phyloP scores from a whole-genome alignment of 2,797 vertebrate genomes.

The Acrossocheilus fasciatus region DNA sequence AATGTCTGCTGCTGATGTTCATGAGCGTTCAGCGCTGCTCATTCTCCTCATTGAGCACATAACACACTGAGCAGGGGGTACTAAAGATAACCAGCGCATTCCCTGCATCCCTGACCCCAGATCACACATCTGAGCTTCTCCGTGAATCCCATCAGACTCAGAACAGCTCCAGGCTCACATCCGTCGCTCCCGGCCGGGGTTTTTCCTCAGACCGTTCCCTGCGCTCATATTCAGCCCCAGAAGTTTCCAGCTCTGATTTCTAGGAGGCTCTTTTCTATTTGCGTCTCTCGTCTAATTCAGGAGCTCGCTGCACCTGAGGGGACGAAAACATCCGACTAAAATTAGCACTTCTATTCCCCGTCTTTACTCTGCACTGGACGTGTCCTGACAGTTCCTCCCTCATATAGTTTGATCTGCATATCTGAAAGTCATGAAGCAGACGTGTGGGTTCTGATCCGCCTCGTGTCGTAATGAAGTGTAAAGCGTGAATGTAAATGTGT shows the following conservation, averaged over 20 bases:
- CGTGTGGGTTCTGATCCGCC: not conserved
- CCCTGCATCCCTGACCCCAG: no score
- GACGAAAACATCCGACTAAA: not conserved
- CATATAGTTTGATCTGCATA: not conserved
- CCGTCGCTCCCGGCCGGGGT: no score
- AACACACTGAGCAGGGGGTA: no score
- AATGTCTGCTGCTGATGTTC: no score
- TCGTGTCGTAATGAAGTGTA: not conserved
- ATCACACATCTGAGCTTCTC: no score
- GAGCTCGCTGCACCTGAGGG: not conserved
- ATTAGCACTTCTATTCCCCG: not conserved
- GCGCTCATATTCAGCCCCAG: not conserved
- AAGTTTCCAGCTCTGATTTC: not conserved
- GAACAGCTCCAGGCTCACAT: no score
- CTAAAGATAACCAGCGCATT: no score
- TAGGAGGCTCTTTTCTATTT: constrained; percentile 3
- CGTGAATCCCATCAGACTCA: no score
- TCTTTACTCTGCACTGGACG: not conserved
- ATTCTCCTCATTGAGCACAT: no score
- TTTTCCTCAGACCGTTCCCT: not conserved
- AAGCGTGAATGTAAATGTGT: not conserved
- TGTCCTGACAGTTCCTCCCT: no score
- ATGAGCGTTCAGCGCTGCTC: no score
- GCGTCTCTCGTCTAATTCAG: constrained; percentile 8
- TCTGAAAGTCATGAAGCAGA: not conserved